A percentile compares a stretch with the other conserved stretches of the same genome.
phyloP scores from a whole-genome alignment of 1,140 invertebrate genomes.

The Cyclina sinensis region DNA sequence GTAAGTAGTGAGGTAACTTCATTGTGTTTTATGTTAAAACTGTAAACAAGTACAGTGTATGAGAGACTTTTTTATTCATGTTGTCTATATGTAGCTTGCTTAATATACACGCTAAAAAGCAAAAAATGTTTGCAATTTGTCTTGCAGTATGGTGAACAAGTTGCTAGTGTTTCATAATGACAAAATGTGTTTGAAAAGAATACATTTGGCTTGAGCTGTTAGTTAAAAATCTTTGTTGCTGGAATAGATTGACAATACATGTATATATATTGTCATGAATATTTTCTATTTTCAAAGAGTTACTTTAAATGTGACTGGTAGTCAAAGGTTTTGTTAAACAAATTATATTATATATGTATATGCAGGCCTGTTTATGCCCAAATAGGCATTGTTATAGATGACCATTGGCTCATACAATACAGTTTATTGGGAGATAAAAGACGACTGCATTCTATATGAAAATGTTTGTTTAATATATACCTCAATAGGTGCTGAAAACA shows the following conservation, averaged over 20 bases:
- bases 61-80: not conserved
- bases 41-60: no score
- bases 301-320: no score
- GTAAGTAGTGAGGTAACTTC: not conserved
- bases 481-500: no score
- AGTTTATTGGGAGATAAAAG: not conserved
- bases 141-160: no score
- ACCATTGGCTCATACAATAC: not conserved
- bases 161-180: no score
- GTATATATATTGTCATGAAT: no score
- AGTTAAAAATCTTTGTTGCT: no score
- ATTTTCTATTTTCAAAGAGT: no score
- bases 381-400: not conserved
- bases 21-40: not conserved
- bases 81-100: slow-evolving; percentile 1
- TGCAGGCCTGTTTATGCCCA: not conserved
- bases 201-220: no score
- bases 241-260: no score
- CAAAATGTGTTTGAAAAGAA: no score
- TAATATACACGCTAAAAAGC: not conserved
- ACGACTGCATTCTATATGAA: no score
- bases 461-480: not conserved
- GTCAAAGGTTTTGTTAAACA: not conserved
- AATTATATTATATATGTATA: not conserved
- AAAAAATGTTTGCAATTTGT: not conserved